Evolutionary conservation across 2,113 vertebrate genomes (phyloP).

Genomic region (Sorex araneus): DNA sequence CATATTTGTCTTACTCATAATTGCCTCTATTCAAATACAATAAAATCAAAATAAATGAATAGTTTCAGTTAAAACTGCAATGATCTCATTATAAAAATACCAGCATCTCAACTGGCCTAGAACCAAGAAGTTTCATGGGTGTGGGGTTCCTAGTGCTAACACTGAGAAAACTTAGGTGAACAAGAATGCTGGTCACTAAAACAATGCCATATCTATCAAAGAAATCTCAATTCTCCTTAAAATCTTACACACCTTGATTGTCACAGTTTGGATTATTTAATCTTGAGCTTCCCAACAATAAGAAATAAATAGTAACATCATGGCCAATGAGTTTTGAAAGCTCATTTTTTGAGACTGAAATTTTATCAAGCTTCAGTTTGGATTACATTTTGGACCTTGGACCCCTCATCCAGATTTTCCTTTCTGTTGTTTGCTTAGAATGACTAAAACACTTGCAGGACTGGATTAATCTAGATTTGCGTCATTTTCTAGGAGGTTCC

Average conservation of each 20-base stretch:
- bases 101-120: neutral
- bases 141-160: neutral
- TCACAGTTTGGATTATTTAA: neutral
- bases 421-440: neutral
- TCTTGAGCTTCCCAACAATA: neutral
- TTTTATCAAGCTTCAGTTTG: neutral
- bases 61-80: slow-evolving; percentile 6
- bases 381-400: slow-evolving; percentile 11
- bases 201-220: neutral
- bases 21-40: neutral
- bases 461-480: neutral
- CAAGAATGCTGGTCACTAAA: neutral
- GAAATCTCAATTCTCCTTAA: neutral
- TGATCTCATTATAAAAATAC: neutral
- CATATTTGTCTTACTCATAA: slow-evolving; percentile 22
- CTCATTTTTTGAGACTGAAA: neutral
- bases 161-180: neutral
- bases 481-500: slow-evolving; percentile 18
- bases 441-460: slow-evolving; percentile 39
- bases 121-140: neutral
- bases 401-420: slow-evolving; percentile 29
- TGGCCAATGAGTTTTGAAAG: too few relatives aligned
- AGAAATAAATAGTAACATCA: neutral
- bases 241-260: neutral
- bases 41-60: slow-evolving; percentile 10